A percentile compares a stretch with the other conserved stretches of the same genome.
These are phyloP conservation scores for Artemia franciscana DNA, from an alignment of 1,140 invertebrate genomes.

Conservation along the genomic window DNA sequence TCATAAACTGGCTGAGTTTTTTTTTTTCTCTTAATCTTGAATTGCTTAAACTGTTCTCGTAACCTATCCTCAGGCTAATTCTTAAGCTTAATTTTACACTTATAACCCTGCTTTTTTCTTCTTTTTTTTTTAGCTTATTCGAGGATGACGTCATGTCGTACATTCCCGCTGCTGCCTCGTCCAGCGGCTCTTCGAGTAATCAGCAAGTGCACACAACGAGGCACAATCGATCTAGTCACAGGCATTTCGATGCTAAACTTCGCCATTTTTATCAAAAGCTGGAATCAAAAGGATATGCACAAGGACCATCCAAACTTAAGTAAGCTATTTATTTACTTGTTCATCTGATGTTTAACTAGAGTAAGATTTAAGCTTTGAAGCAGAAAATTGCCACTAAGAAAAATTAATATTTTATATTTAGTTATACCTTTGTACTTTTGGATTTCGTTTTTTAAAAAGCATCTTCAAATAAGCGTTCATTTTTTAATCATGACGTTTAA, in stretches of 20 bases:
- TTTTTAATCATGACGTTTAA: too few relatives aligned
- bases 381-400: constrained; percentile 5
- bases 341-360: constrained; percentile 3
- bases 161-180: constrained; percentile 46
- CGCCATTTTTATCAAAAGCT: constrained; percentile 83
- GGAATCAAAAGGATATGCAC: constrained; percentile 85
- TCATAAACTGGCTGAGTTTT: too few relatives aligned
- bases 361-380: background rate
- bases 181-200: constrained; percentile 18
- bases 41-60: too few relatives aligned
- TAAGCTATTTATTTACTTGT: constrained; percentile 25
- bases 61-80: too few relatives aligned
- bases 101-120: too few relatives aligned
- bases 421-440: too few relatives aligned
- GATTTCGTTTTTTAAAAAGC: too few relatives aligned
- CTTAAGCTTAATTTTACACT: too few relatives aligned
- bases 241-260: constrained; percentile 87
- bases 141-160: constrained; percentile 97
- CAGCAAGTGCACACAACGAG: constrained; percentile 20
- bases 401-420: too few relatives aligned
- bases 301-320: constrained; percentile 87
- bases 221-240: constrained; percentile 40
- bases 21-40: too few relatives aligned
- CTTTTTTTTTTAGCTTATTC: constrained; percentile 54
- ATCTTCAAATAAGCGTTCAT: too few relatives aligned